phyloP scores from a whole-genome alignment of 2,113 vertebrate species.

The Lamprologus sp. region DNA sequence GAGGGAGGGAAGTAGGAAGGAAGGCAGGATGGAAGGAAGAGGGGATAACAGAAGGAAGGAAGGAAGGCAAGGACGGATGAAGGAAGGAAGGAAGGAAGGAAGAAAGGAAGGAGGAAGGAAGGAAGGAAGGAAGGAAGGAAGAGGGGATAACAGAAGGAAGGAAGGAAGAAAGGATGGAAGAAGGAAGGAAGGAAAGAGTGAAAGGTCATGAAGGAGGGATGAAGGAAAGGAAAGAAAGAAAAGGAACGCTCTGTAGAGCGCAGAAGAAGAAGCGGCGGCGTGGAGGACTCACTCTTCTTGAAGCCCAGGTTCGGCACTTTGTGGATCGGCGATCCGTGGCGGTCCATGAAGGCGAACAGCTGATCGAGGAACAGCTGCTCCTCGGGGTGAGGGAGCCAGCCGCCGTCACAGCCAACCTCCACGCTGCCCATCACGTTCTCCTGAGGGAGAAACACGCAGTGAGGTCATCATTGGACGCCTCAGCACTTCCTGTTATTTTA shows the following conservation, averaged over 20 bases:
- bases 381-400: constrained; percentile 74
- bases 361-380: constrained; percentile 77
- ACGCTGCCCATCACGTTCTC: constrained; percentile 73
- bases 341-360: constrained; percentile 72
- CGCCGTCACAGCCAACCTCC: constrained; percentile 62
- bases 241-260: neutral
- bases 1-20: no score
- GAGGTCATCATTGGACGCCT: neutral
- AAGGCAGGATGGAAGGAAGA: no score
- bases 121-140: accelerated
- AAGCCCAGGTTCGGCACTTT: constrained; percentile 80
- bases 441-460: neutral
- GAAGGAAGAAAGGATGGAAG: neutral
- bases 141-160: neutral
- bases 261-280: neutral
- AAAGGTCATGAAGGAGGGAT: neutral
- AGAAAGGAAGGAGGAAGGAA: no score
- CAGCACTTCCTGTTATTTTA: neutral
- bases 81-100: no score
- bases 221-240: neutral
- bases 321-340: constrained; percentile 66
- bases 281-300: constrained; percentile 72
- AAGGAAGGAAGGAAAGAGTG: neutral
- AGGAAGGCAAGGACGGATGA: accelerated
- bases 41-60: no score